A percentile compares a stretch with the other conserved stretches of the same genome.
Conservation (phyloP, 2,113 vertebrate genomes). For the Pampusana beccarii region DNA sequence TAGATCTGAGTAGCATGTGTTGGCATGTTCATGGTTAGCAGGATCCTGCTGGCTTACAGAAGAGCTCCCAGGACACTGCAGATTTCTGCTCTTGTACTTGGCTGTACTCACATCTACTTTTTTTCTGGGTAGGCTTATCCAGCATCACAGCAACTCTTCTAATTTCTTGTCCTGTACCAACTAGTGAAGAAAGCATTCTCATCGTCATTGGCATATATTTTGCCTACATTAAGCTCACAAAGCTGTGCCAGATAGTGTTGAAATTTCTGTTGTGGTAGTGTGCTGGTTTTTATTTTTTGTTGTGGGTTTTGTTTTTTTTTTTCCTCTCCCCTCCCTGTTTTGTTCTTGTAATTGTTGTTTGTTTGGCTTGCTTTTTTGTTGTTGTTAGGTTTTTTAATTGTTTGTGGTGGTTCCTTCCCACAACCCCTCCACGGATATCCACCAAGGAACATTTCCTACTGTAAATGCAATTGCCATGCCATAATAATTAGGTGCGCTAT, state of each 20-base stretch:
- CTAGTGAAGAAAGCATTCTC: neutral
- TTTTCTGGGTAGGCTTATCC: neutral
- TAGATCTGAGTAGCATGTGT: neutral
- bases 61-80: neutral
- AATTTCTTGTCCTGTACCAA: neutral
- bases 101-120: neutral
- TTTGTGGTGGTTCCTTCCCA: too few species aligned
- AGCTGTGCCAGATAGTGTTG: neutral
- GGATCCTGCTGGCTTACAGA: neutral
- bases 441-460: neutral
- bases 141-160: neutral
- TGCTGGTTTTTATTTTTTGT: too few species aligned
- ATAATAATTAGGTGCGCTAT: too few species aligned
- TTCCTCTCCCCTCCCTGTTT: too few species aligned
- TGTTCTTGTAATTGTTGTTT: too few species aligned
- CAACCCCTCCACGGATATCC: neutral
- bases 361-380: neutral
- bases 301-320: too few species aligned
- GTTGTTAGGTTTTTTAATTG: neutral
- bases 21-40: neutral
- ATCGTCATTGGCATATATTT: neutral
- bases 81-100: neutral
- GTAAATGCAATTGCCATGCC: neutral
- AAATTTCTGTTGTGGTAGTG: neutral
- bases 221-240: neutral